Evolutionary conservation across 2,113 vertebrate genomes (phyloP), one percentile per base, ranked within the genome.

Genomic region (Alethe diademata): DNA sequence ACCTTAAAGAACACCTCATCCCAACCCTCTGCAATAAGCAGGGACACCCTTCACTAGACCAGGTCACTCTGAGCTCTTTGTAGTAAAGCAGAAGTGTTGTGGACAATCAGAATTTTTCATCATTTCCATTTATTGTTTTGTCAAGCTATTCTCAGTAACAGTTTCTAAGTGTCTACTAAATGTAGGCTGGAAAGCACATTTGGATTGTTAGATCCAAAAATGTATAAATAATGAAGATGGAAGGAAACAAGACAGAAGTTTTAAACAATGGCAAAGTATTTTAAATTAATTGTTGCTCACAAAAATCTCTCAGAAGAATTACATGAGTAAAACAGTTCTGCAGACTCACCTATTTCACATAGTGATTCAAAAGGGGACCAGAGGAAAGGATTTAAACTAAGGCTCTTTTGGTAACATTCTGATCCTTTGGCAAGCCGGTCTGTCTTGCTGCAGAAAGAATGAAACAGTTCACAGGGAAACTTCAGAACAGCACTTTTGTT

Each of bases 371-470:
- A 99, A 31, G 99, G 99, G 65, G 99, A 99, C 99, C 99, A 99
- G 92, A 99, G 98, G 96, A 99, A 99, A 83, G 99, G 99, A 97
- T 99, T 99, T 98, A 99, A 98, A 96, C 98, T 99, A 98, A 99
- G 98, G 98, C 99, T 99, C 98, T 98, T 99, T 98, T 99, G 99
- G 98, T 99, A 99, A 98, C 99, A 99, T 98, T 99, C 99, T 13
- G 99, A 99, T 96, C 99, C 99, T 99, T 99, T 99, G 97, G 99
- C 98, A 97, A 98, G 98, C 91, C 99, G 98, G 96, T 99, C 98
- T 92, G 99, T 99, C 98, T 99, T 99, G 97, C 99, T 99, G 97
- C 91, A 97, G 89, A 93, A 84, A 95, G 66, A 98, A 94, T 6
- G 28, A 24, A 96, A 94, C n/a, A 89, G 58, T 86, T 97, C 70